Conservation (phyloP, 2,797 vertebrate species). For the Takifugu rubripes region DNA sequence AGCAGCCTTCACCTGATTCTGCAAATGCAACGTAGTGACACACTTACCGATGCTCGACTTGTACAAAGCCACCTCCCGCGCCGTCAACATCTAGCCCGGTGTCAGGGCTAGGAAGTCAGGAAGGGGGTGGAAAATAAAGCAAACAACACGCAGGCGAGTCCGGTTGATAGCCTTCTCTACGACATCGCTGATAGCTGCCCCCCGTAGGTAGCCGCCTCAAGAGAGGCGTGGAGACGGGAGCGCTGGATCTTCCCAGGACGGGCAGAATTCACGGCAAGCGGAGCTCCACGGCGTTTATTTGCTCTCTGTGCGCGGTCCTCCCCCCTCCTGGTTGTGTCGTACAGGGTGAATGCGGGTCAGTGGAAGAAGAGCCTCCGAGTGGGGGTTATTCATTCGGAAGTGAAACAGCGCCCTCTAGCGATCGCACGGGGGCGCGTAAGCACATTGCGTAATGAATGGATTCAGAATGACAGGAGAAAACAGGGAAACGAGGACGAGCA, state of each 20-base stretch:
- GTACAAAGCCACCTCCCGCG: neutral
- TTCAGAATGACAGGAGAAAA: too few species aligned
- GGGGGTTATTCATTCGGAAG: neutral
- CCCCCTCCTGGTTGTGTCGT: constrained; percentile 38
- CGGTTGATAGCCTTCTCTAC: constrained; percentile 11
- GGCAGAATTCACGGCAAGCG: constrained; percentile 43
- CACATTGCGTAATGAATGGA: too few species aligned
- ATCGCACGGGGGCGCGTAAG: constrained; percentile 11
- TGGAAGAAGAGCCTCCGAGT: constrained; percentile 24
- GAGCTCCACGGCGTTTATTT: constrained; percentile 25
- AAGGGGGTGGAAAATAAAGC: constrained; percentile 1
- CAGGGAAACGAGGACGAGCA: neutral
- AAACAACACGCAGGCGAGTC: neutral
- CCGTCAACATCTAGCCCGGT: constrained; percentile 17
- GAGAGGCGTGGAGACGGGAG: constrained; percentile 20
- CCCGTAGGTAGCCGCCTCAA: constrained; percentile 5
- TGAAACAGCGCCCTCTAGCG: constrained; percentile 38
- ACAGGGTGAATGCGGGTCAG: constrained; percentile 66
- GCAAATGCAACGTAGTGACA: constrained; percentile 1
- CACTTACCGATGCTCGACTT: constrained; percentile 7
- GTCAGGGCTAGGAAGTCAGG: constrained; percentile 12
- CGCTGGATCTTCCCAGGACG: constrained; percentile 27
- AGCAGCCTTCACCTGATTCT: neutral
- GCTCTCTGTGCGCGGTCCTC: constrained; percentile 41
- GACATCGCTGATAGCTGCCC: constrained; percentile 11